phyloP scores from a whole-genome alignment of 1,140 invertebrate species.

The Brachionus angularis region DNA sequence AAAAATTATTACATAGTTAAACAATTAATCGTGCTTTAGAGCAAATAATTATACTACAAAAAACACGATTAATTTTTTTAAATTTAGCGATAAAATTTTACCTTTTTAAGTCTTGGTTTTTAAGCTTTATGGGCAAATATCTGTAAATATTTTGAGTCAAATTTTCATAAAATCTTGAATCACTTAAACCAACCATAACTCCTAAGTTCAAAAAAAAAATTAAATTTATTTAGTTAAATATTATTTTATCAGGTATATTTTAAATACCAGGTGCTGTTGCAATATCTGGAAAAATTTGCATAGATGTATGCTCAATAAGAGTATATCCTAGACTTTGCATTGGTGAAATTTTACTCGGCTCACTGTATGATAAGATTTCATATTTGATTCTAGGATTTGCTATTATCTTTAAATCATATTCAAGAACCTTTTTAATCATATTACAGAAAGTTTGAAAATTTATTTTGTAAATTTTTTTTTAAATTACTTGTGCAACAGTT shows the following conservation, averaged over 20 bases:
- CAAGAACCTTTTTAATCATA: too few species aligned
- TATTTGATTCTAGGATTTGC: conserved; percentile 60
- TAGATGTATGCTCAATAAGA: conserved; percentile 59
- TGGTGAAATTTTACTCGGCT: conserved; percentile 59
- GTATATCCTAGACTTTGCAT: conserved; percentile 57
- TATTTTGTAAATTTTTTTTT: too few species aligned
- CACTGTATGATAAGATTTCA: conserved; percentile 49
- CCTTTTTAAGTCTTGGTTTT: conserved; percentile 53
- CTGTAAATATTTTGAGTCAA: conserved; percentile 61
- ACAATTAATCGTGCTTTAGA: too few species aligned
- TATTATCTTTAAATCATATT: conserved; percentile 59
- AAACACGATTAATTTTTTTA: too few species aligned
- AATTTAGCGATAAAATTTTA: neutral
- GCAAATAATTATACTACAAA: too few species aligned
- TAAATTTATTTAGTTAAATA: conserved; percentile 7
- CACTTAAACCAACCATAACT: conserved; percentile 62
- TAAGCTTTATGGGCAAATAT: conserved; percentile 59
- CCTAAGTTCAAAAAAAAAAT: conserved; percentile 50
- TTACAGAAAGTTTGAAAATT: too few species aligned
- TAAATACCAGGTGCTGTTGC: conserved; percentile 59
- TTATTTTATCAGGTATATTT: neutral
- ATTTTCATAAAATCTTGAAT: conserved; percentile 60
- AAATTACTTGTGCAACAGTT: conserved; percentile 57
- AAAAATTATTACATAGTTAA: too few species aligned
- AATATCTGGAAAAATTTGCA: conserved; percentile 58